Base-by-base conservation (phyloP, 2,113 vertebrate species). In the Pygoscelis adeliae region DNA sequence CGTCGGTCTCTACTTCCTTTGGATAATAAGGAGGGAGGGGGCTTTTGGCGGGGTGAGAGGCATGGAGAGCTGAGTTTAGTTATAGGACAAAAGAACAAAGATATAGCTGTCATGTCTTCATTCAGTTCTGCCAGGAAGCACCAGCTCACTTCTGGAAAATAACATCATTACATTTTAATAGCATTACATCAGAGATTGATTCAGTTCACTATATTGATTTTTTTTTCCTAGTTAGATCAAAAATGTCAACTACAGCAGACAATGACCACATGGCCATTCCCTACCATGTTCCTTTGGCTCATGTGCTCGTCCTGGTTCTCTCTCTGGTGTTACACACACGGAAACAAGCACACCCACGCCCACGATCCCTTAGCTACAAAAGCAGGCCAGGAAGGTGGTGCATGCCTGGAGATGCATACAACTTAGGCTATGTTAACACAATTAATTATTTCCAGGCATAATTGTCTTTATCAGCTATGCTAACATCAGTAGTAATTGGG, bases 401-500 rank as follows among this genome's bases (percentile, higher is more conserved):
- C 20, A 3, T 19, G 70, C 77, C 80, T 70, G 58, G 70, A 40
- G 36, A 89, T 46, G 83, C 46, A 29, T 56, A 21, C 46, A 91
- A 23, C 42, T 81, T 18, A 17, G 36, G 55, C 63, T 76, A 20
- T 34, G 65, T 76, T 88, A 87, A 78, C 72, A 58, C 78, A 83
- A 70, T 89, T 92, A 82, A 87, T 94, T 85, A 52, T 93, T 95
- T 87, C 76, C 79, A 92, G 67, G 42, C 59, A 34, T 90, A 93
- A 93, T 90, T 96, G 52, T 47, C 83, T 58, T 95, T 88, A 97
- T 94, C 94, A 94, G 58, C 78, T 55, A 25, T 22, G 78, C 61
- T 87, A 83, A 82, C 62, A 69, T 77, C 53, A 74, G 74, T 18
- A n/a, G 87, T 86, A 91, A 90, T 30, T 85, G 82, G 78, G 38